Conservation (phyloP, 2,113 vertebrate genomes). For the cattle (Bos taurus) region DNA sequence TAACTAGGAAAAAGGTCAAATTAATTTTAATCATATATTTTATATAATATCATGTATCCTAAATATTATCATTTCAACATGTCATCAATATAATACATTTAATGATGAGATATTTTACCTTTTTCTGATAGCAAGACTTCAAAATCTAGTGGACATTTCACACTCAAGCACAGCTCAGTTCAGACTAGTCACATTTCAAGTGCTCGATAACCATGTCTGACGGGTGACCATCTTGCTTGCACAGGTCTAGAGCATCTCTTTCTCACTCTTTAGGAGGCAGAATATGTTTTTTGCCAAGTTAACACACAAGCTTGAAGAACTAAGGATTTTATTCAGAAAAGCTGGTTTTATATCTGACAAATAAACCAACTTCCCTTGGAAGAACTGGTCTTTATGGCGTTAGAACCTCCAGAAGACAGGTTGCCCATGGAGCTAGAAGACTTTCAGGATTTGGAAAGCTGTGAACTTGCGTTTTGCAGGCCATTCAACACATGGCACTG, state of each 20-base stretch:
- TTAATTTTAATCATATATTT: not conserved
- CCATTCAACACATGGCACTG: not conserved
- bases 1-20: not conserved
- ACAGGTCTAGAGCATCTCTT: not conserved
- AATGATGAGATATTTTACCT: not conserved
- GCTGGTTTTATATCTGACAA: not conserved
- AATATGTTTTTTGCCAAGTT: not conserved
- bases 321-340: not conserved
- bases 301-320: not conserved
- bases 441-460: not conserved
- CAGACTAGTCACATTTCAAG: no score
- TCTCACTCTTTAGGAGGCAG: not conserved
- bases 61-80: not conserved
- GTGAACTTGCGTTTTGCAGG: not conserved
- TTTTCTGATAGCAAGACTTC: not conserved
- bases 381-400: not conserved
- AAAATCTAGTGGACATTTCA: not conserved
- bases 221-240: not conserved
- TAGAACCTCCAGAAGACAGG: not conserved
- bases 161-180: not conserved
- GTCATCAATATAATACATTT: not conserved
- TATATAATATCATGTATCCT: not conserved
- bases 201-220: rapidly evolving
- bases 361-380: not conserved
- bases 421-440: not conserved